Evolutionary conservation across 37 sponge, comb jelly and placozoan genomes (phyloP).

Genomic region (Chondrilla cf. caribensis): DNA sequence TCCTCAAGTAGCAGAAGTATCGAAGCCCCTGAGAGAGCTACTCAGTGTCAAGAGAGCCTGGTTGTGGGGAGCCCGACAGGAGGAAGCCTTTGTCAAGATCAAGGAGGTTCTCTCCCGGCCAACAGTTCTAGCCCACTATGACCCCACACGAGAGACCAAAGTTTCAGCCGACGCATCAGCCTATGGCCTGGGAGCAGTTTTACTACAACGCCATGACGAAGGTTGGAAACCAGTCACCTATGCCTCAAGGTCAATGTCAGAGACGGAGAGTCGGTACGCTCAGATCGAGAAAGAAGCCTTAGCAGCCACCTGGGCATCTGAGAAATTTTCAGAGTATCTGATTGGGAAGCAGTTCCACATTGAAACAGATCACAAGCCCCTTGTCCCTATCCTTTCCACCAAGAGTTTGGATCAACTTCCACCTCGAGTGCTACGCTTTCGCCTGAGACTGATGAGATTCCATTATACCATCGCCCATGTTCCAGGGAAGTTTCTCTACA

Average conservation of each 20-base stretch:
- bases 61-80: constrained; percentile 37
- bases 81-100: constrained; percentile 26
- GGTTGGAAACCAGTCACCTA: constrained; percentile 9
- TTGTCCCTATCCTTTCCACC: constrained; percentile 38
- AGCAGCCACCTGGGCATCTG: constrained; percentile 12
- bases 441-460: constrained; percentile 32
- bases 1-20: constrained; percentile 28
- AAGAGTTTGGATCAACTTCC: constrained; percentile 33
- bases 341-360: constrained; percentile 35
- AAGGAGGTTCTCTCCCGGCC: constrained; percentile 24
- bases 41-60: constrained; percentile 32
- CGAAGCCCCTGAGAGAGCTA: constrained; percentile 41
- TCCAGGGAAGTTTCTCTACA: constrained; percentile 45
- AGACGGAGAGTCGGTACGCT: constrained; percentile 7
- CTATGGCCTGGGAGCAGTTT: constrained; percentile 25
- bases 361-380: constrained; percentile 54
- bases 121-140: constrained; percentile 39
- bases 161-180: constrained; percentile 26
- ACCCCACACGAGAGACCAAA: constrained; percentile 12
- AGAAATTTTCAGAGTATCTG: constrained; percentile 27
- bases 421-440: constrained; percentile 33
- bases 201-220: neutral
- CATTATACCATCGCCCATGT: constrained; percentile 34
- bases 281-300: constrained; percentile 25
- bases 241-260: neutral